Evolutionary conservation across 2,888 invertebrate species (phyloP).

Genomic region (Prenolepis imparis): DNA sequence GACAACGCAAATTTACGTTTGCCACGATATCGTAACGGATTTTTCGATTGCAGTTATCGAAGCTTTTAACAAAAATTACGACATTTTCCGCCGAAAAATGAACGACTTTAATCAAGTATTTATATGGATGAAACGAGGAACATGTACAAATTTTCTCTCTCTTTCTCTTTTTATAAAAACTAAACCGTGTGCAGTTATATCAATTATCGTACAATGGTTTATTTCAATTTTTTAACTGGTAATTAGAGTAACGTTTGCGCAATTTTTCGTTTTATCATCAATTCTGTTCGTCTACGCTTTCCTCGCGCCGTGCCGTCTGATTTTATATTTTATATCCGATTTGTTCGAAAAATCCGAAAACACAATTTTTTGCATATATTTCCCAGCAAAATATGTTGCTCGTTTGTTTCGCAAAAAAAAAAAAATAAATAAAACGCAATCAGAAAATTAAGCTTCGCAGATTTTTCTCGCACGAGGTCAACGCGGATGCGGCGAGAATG

Average conservation of each 20-base stretch:
- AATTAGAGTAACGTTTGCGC: constrained; percentile 15
- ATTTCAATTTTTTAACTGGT: background rate
- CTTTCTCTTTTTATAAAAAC: background rate
- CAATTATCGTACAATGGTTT: background rate
- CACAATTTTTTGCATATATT: background rate
- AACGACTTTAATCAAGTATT: background rate
- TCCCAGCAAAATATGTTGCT: background rate
- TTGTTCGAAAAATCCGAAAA: background rate
- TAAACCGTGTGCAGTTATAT: background rate
- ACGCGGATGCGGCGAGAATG: constrained; percentile 8
- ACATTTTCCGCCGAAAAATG: background rate
- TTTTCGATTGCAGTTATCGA: background rate
- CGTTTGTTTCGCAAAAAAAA: background rate
- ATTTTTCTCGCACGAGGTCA: constrained; percentile 33
- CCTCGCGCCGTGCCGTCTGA: background rate
- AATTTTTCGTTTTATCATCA: constrained; percentile 2
- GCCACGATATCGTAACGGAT: background rate
- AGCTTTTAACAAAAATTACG: constrained; percentile 26
- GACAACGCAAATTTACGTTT: constrained; percentile 2
- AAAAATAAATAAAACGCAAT: background rate
- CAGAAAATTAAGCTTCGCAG: constrained; percentile 16
- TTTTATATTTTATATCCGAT: background rate
- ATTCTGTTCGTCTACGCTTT: background rate
- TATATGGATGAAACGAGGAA: background rate
- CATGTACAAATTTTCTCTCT: background rate